Evolutionary conservation across 2,797 vertebrate species (phyloP).

Genomic region (Ara ararauna): DNA sequence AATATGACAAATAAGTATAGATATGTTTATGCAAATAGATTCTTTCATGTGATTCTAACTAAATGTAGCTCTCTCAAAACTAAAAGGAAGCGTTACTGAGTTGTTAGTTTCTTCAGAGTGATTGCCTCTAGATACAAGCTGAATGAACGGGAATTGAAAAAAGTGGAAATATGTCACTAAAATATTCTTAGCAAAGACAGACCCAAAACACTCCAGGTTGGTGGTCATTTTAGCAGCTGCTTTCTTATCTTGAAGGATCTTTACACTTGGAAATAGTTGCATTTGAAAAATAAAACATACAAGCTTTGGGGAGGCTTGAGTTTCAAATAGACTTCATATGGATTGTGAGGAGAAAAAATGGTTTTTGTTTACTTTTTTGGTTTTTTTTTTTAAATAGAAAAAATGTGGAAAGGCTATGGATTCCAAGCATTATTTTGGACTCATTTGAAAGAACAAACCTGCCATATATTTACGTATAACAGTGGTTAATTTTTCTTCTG

Average conservation of each 20-base stretch:
- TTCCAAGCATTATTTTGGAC: background rate
- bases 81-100: background rate
- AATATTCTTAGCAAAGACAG: background rate
- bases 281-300: background rate
- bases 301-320: background rate
- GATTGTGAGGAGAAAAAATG: background rate
- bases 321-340: background rate
- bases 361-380: background rate
- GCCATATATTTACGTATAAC: rapidly evolving
- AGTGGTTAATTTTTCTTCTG: background rate
- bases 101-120: background rate
- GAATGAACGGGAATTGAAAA: background rate
- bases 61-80: background rate
- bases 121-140: background rate
- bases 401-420: background rate
- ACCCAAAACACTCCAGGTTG: background rate
- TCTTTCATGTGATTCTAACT: background rate
- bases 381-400: background rate
- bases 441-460: background rate
- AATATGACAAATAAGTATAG: background rate
- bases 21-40: background rate
- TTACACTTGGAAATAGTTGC: background rate
- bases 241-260: background rate
- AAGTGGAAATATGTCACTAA: background rate
- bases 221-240: background rate